These are phyloP conservation scores for Drosophila mimica DNA, from an alignment of 2,888 invertebrate species.

Conservation along the genomic window DNA sequence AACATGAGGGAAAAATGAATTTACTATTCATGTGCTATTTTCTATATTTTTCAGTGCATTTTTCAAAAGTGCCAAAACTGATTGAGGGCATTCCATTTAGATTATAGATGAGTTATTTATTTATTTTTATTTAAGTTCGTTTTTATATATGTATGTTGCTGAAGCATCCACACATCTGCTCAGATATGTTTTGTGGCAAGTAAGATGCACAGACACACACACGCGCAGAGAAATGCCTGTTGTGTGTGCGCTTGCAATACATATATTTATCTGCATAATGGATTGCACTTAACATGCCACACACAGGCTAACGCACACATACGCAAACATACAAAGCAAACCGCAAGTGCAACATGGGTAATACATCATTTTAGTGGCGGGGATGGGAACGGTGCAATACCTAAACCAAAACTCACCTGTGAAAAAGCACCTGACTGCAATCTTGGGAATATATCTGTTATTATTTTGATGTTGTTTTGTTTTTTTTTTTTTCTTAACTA, in stretches of 20 bases:
- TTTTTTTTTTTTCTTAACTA: conserved; percentile 19
- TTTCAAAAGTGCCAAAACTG: conserved; percentile 32
- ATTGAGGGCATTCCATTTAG: conserved; percentile 39
- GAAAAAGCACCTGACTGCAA: conserved; percentile 22
- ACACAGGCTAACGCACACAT: conserved; percentile 47
- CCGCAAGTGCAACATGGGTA: conserved; percentile 66
- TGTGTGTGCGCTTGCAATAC: conserved; percentile 20
- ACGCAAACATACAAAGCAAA: conserved; percentile 28
- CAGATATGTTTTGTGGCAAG: conserved; percentile 24
- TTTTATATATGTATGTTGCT: not conserved
- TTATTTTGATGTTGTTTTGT: conserved; percentile 8
- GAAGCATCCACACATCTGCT: not conserved
- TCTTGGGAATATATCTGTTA: conserved; percentile 8
- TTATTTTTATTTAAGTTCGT: conserved; percentile 1
- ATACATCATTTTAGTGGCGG: conserved; percentile 69
- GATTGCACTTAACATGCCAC: conserved; percentile 80
- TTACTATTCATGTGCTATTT: not conserved
- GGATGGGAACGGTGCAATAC: not conserved
- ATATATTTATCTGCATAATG: conserved; percentile 74
- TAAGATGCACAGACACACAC: conserved; percentile 16
- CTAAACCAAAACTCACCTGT: conserved; percentile 64
- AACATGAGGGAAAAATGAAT: conserved; percentile 2
- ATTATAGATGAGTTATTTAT: conserved; percentile 27
- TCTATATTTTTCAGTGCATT: not conserved
- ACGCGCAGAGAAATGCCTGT: not conserved